phyloP scores from a whole-genome alignment of 2,113 vertebrate genomes.

The Epinephelus cyanopodus region DNA sequence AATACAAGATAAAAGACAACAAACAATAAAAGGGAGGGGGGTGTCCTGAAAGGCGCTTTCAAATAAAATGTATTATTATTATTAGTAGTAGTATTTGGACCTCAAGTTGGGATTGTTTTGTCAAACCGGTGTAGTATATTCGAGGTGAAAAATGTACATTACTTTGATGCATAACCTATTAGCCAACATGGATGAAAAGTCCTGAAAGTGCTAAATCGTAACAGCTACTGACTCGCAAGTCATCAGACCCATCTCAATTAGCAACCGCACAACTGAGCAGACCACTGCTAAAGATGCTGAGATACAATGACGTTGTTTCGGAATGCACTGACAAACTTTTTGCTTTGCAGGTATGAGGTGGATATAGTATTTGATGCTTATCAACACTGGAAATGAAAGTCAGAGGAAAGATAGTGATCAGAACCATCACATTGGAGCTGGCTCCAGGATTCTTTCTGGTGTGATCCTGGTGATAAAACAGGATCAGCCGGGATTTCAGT shows the following conservation, averaged over 20 bases:
- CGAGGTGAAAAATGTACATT: not conserved
- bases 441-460: constrained; percentile 33
- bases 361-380: constrained; percentile 37
- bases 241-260: not conserved
- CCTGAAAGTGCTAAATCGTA: not conserved
- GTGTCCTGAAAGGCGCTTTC: too few species aligned
- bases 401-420: constrained; percentile 1
- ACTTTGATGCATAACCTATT: not conserved
- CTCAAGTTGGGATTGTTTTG: not conserved
- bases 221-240: not conserved
- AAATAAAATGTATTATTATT: too few species aligned
- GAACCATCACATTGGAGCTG: constrained; percentile 40
- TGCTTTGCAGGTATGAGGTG: not conserved
- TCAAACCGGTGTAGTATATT: not conserved
- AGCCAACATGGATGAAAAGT: not conserved
- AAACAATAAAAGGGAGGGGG: too few species aligned
- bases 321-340: constrained; percentile 1
- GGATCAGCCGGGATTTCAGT: constrained; percentile 43
- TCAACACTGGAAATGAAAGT: constrained; percentile 32
- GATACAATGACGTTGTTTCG: not conserved
- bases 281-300: not conserved
- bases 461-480: constrained; percentile 52
- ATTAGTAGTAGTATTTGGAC: not conserved
- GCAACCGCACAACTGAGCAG: not conserved
- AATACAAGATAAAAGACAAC: too few species aligned